These are phyloP conservation scores for Aix galericulata DNA, from an alignment of 2,113 vertebrate species.

Conservation along the genomic window DNA sequence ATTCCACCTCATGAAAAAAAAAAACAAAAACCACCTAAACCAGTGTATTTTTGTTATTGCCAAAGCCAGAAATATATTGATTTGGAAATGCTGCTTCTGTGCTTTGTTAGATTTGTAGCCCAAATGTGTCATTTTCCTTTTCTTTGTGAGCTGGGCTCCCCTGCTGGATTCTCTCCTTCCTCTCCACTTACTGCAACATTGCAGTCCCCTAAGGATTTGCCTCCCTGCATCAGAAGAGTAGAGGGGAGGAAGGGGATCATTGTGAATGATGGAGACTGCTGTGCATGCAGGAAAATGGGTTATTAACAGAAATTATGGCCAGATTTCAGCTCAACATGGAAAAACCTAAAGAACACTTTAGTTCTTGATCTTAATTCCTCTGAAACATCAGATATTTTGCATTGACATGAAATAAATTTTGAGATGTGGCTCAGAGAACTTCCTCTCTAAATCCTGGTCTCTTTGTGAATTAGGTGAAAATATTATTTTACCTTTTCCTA, in stretches of 20 bases:
- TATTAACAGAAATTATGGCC: neutral
- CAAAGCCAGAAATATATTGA: neutral
- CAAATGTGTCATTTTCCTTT: neutral
- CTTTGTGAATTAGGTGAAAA: neutral
- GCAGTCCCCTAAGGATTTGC: accelerated
- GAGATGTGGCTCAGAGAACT: neutral
- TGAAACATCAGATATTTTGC: neutral
- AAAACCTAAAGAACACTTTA: neutral
- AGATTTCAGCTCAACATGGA: neutral
- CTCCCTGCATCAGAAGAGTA: neutral
- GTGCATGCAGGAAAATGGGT: neutral
- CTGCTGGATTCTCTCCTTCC: neutral
- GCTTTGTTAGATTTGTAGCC: neutral
- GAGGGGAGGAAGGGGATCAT: neutral
- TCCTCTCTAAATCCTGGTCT: neutral
- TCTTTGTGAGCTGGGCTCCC: neutral
- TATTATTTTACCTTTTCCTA: neutral
- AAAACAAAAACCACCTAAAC: neutral
- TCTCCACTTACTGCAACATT: neutral
- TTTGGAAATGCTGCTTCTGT: neutral
- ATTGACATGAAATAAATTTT: neutral
- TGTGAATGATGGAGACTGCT: neutral
- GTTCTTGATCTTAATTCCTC: neutral
- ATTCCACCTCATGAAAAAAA: neutral
- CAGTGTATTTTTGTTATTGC: neutral